Evolutionary conservation across 2,888 invertebrate genomes (phyloP).

Genomic region (Lasioglossum villosulum): DNA sequence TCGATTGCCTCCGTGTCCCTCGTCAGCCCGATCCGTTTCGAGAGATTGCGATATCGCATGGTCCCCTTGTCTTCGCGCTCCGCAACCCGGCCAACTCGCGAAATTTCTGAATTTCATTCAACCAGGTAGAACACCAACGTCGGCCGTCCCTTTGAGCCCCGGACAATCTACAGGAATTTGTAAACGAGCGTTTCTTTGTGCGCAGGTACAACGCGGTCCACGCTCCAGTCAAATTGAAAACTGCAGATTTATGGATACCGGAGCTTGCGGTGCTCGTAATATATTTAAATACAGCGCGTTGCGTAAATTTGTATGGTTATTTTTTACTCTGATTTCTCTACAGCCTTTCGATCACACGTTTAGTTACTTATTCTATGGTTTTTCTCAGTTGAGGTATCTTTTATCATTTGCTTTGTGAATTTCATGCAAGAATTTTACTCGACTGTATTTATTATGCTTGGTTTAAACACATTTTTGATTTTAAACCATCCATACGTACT

Average conservation of each 20-base stretch:
- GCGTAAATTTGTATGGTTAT: not conserved
- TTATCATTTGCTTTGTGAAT: not conserved
- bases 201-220: not conserved
- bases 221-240: not conserved
- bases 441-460: not conserved
- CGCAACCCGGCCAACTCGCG: conserved; percentile 15
- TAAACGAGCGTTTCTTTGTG: not conserved
- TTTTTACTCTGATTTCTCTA: not conserved
- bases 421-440: not conserved
- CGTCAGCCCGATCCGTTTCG: conserved; percentile 52
- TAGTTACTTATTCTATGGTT: not conserved
- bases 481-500: no score
- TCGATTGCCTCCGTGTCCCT: conserved; percentile 68
- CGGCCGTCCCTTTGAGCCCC: not conserved
- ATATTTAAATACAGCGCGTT: not conserved
- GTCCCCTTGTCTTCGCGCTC: conserved; percentile 3
- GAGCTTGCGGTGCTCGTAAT: not conserved
- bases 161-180: not conserved
- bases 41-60: conserved; percentile 68
- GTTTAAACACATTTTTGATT: no score
- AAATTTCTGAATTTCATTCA: conserved; percentile 49
- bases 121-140: not conserved
- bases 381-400: not conserved
- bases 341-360: not conserved
- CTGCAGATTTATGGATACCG: not conserved